These are phyloP conservation scores for Desoria tigrina DNA, from an alignment of 2,888 invertebrate species.

Conservation along the genomic window DNA sequence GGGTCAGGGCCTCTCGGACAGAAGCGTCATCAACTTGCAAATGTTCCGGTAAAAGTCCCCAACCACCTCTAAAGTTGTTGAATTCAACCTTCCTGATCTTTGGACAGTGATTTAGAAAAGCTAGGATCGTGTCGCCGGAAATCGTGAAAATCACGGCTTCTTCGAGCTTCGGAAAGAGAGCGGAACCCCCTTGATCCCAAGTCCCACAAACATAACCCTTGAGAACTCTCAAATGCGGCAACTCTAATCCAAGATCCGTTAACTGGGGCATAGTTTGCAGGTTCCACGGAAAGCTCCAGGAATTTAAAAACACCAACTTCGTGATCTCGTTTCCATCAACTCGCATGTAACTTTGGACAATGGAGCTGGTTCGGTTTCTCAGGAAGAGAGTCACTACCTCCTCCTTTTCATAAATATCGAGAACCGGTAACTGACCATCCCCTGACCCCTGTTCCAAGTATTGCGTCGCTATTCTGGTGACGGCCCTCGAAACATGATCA, in stretches of 20 bases:
- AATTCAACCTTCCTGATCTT: slow-evolving; percentile 30
- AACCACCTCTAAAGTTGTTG: slow-evolving; percentile 12
- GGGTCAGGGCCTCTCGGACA: neutral
- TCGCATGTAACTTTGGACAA: neutral
- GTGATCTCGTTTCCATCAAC: neutral
- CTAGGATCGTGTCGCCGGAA: slow-evolving; percentile 16
- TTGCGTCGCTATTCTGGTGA: neutral
- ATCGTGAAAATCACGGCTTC: slow-evolving; percentile 31
- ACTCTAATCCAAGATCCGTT: slow-evolving; percentile 17
- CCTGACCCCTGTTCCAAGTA: neutral
- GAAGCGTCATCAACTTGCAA: neutral
- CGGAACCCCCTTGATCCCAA: slow-evolving; percentile 19
- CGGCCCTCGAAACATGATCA: neutral
- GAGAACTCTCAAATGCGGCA: slow-evolving; percentile 27
- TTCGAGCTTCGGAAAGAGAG: slow-evolving; percentile 27
- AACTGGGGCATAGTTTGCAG: slow-evolving; percentile 19
- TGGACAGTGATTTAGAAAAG: slow-evolving; percentile 25
- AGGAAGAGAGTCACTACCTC: neutral
- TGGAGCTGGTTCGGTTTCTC: neutral
- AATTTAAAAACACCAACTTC: slow-evolving; percentile 24
- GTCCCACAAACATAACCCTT: slow-evolving; percentile 22
- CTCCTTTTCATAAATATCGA: neutral
- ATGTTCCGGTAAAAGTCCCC: neutral
- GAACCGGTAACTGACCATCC: too few species aligned
- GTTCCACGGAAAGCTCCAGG: slow-evolving; percentile 28